phyloP scores from a whole-genome alignment of 2,797 vertebrate genomes.

The Ispidina lecontei region DNA sequence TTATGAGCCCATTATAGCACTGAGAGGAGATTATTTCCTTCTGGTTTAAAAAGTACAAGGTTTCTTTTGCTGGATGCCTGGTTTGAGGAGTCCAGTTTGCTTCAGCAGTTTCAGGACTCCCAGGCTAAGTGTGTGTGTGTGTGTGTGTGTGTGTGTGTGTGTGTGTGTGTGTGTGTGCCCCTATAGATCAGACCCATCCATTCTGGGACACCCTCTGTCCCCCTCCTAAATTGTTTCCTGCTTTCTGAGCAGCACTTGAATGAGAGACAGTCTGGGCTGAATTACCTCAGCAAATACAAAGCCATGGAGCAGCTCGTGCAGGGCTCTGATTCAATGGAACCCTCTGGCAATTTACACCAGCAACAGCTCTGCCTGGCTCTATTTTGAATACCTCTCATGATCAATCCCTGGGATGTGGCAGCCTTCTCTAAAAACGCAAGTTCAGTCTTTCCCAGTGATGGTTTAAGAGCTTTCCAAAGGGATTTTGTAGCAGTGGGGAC shows the following conservation, averaged over 20 bases:
- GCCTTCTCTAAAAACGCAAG: neutral
- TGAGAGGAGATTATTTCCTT: neutral
- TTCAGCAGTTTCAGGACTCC: neutral
- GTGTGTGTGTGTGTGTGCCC: neutral
- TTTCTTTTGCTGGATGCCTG: neutral
- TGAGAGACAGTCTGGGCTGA: neutral
- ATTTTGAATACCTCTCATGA: neutral
- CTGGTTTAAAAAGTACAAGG: neutral
- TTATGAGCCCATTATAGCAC: neutral
- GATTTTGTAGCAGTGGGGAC: conserved; percentile 15
- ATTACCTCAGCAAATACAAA: conserved; percentile 15
- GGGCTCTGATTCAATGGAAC: neutral
- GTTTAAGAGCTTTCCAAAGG: conserved; percentile 55
- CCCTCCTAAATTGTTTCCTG: neutral
- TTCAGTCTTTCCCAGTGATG: conserved; percentile 16
- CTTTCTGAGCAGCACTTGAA: neutral
- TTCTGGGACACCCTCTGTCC: neutral
- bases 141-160: too few species aligned
- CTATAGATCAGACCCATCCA: neutral
- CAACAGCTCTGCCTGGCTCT: neutral
- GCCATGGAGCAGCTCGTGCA: neutral
- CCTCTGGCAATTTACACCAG: neutral
- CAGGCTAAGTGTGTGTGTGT: neutral
- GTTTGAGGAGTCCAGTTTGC: neutral
- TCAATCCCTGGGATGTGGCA: neutral